Evolutionary conservation across 2,113 vertebrate genomes (phyloP), one percentile per base, ranked within the genome.

Genomic region (Percina caprodes): DNA sequence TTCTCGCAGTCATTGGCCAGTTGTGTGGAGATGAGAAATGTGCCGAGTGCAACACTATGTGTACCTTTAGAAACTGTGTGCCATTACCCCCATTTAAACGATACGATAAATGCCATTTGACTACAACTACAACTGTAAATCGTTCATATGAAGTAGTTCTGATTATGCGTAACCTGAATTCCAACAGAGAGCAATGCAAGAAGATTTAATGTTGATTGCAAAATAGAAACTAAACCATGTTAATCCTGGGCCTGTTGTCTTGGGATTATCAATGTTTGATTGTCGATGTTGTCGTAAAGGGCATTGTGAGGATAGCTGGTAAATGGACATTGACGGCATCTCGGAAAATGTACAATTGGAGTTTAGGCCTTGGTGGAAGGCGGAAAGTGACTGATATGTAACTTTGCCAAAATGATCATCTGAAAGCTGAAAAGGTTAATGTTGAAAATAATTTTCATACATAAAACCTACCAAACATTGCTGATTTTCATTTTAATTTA

Each of bases 401-500:
- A 63, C 7, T 23, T 16, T n/a, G 24, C 48, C 12, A 6, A 65
- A 69, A 62, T 24, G 10, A 24, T 39, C 19, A 13, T 8, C n/a
- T 24, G 15, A 78, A 74, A 70, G n/a, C 46, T 23, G 18, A 39
- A 45, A 45, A 55, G 23, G 4, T 42, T 21, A 24, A 55, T 55
- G 72, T 42, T 80, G 18, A 21, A 12, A 61, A 49, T 23, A 2
- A 16, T 55, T 70, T 80, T 56, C 6, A 35, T 13, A 42, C 9
- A 52, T 75, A 15, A 48, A 54, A 77, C 69, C 15, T 4, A 69
- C 18, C 19, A 46, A 49, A 19, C 23, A 33, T 67, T 55, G 26
- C 52, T 10, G 2, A 3, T 62, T 87, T 76, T 79, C 7, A 51
- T 63, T 80, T 39, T 56, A 21, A 85, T 65, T 65, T 45, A 26